A percentile compares a stretch with the other conserved stretches of the same genome.
Conservation (phyloP, 2,888 invertebrate species). For the Polietes domitor region DNA sequence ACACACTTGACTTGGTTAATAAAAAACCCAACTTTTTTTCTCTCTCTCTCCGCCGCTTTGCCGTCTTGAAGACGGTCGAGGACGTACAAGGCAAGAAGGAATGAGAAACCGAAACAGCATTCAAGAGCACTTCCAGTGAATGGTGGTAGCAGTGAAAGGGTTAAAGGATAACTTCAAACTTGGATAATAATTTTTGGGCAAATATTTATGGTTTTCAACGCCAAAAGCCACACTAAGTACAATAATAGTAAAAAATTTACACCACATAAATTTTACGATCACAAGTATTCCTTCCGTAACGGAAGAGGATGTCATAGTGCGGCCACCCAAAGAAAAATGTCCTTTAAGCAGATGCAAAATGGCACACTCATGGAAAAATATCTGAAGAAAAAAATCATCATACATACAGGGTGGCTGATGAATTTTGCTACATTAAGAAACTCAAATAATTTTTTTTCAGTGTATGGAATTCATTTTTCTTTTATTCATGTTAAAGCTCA, state of each 20-base stretch:
- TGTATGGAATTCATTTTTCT: too few species aligned
- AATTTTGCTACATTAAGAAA: too few species aligned
- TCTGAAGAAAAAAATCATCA: too few species aligned
- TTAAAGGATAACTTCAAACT: conserved; percentile 13
- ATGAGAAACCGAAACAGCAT: conserved; percentile 36
- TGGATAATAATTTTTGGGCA: conserved; percentile 23
- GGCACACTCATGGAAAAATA: neutral
- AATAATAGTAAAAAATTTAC: conserved; percentile 61
- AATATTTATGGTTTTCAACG: conserved; percentile 28
- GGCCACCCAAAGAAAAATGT: neutral
- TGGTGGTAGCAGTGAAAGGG: conserved; percentile 38
- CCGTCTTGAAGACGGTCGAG: neutral
- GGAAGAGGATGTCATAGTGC: neutral
- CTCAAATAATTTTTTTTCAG: too few species aligned
- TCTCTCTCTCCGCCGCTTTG: neutral
- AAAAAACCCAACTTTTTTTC: conserved; percentile 44
- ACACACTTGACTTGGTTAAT: conserved; percentile 67
- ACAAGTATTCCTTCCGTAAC: conserved; percentile 4
- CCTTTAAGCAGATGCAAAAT: neutral
- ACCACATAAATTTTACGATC: conserved; percentile 65
- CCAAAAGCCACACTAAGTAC: conserved; percentile 18
- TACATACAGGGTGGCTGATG: too few species aligned
- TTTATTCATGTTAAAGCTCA: too few species aligned
- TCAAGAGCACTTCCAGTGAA: conserved; percentile 37
- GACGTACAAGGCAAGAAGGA: conserved; percentile 40